These are phyloP conservation scores for Tachyglossus aculeatus DNA, from an alignment of 2,797 vertebrate species.

Conservation along the genomic window DNA sequence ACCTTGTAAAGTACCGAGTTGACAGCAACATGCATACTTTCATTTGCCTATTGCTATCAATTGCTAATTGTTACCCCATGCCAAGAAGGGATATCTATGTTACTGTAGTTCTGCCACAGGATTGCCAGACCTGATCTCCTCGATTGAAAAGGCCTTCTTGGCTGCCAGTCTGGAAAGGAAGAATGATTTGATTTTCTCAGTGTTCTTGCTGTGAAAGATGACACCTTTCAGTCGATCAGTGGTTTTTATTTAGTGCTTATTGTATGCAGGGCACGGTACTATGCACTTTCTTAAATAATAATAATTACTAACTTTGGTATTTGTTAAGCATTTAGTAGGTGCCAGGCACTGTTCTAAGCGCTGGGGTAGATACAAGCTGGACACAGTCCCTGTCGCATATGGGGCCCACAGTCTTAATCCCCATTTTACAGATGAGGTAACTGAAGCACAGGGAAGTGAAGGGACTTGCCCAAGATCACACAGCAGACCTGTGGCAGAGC, in stretches of 20 bases:
- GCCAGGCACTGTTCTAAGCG: too few species aligned
- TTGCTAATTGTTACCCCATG: not conserved
- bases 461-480: not conserved
- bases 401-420: too few species aligned
- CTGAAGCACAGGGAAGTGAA: not conserved
- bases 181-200: not conserved
- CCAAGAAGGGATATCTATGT: not conserved
- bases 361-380: too few species aligned
- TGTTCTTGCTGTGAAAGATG: not conserved
- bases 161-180: not conserved
- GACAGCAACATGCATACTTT: not conserved
- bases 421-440: not conserved
- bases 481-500: not conserved
- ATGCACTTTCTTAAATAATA: too few species aligned
- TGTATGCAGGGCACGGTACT: too few species aligned
- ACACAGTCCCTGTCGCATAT: too few species aligned
- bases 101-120: not conserved
- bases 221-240: too few species aligned
- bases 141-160: not conserved
- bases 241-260: too few species aligned
- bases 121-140: not conserved
- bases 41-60: conserved; percentile 1
- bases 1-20: not conserved
- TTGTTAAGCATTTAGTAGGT: too few species aligned
- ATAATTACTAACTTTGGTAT: too few species aligned